Evolutionary conservation across 2,113 vertebrate species (phyloP).

Genomic region (Etheostoma cragini): DNA sequence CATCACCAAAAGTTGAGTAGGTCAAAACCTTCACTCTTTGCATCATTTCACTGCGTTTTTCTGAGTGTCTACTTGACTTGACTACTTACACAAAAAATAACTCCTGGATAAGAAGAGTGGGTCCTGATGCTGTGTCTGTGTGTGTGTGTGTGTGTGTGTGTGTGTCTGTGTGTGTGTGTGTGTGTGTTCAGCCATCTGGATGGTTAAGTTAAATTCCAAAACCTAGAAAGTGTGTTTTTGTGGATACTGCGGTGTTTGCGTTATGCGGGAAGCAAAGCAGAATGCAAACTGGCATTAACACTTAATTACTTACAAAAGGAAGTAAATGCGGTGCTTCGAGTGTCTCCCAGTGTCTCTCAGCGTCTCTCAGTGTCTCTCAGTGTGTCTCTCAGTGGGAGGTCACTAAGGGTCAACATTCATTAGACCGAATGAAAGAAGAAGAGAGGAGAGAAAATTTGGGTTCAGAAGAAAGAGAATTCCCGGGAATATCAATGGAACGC

Average conservation of each 20-base stretch:
- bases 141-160: no score
- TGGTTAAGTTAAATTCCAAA: neutral
- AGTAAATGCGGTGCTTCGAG: neutral
- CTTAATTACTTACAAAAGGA: neutral
- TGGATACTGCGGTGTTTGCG: neutral
- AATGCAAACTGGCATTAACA: neutral
- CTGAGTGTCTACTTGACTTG: no score
- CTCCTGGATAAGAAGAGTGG: no score
- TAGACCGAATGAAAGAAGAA: slow-evolving; percentile 47
- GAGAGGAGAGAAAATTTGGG: slow-evolving; percentile 25
- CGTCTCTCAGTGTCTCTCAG: no score
- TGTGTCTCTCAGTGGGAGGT: slow-evolving; percentile 19
- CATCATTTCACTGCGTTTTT: no score
- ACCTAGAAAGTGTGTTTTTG: neutral
- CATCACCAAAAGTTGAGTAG: no score
- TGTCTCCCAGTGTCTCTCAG: slow-evolving; percentile 24
- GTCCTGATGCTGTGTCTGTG: no score
- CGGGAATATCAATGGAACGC: slow-evolving; percentile 58
- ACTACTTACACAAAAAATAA: no score
- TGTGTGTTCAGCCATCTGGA: neutral
- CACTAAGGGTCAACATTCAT: slow-evolving; percentile 55
- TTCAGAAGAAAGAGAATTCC: slow-evolving; percentile 29
- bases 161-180: no score
- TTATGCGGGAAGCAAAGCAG: neutral
- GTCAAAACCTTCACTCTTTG: no score